phyloP scores from a whole-genome alignment of 2,797 vertebrate genomes.

The Buphagus erythrorhynchus region DNA sequence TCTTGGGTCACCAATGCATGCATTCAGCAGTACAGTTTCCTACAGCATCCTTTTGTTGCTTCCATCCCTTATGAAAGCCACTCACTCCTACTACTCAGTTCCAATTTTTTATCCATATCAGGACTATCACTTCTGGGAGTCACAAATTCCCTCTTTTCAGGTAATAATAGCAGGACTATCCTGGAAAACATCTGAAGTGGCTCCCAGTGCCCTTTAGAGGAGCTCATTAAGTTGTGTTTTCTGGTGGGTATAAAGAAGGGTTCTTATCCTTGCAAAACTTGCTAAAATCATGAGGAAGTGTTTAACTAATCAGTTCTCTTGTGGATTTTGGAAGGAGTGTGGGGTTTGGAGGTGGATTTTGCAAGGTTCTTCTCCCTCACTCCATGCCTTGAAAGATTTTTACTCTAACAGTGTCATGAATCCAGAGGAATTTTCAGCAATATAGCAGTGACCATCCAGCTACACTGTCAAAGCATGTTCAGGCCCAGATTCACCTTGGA shows the following conservation, averaged over 20 bases:
- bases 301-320: not conserved
- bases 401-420: accelerated
- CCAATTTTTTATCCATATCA: not conserved
- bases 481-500: not conserved
- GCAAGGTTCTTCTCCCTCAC: not conserved
- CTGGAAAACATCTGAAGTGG: not conserved
- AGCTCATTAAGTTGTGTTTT: not conserved
- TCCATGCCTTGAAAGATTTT: not conserved
- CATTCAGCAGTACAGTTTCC: not conserved
- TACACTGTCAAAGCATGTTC: not conserved
- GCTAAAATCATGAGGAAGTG: not conserved
- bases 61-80: not conserved
- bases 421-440: not conserved
- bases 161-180: not conserved
- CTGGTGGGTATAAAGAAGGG: not conserved
- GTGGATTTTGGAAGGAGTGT: not conserved
- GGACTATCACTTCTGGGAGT: not conserved
- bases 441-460: not conserved
- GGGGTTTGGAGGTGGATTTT: not conserved
- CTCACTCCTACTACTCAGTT: not conserved
- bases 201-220: not conserved
- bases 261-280: not conserved
- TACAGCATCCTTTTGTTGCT: not conserved
- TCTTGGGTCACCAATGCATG: not conserved
- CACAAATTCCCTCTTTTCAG: not conserved